A percentile compares a stretch with the other conserved stretches of the same genome.
Evolutionary conservation across 2,113 vertebrate species (phyloP).

Genomic region (Pterophyllum scalare): DNA sequence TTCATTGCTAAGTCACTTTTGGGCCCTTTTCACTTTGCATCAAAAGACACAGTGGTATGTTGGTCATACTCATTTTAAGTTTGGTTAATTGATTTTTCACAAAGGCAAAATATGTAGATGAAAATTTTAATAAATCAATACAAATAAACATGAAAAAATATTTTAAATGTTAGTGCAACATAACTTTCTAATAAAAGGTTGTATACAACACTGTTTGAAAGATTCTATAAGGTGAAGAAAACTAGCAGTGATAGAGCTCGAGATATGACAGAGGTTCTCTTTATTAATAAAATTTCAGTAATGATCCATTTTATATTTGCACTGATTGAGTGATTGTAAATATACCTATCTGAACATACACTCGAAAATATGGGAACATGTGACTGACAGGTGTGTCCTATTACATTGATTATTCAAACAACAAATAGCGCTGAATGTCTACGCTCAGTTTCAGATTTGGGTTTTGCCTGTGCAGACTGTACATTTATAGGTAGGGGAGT

Average conservation of each 20-base stretch:
- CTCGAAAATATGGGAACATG: too few species aligned
- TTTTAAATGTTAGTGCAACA: background rate
- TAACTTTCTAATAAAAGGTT: background rate
- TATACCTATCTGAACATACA: too few species aligned
- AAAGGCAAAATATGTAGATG: constrained; percentile 13
- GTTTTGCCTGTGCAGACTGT: too few species aligned
- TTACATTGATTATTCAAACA: too few species aligned
- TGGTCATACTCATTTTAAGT: constrained; percentile 51
- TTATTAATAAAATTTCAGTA: background rate
- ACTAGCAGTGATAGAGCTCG: background rate
- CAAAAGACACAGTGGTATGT: background rate
- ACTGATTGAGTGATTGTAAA: background rate
- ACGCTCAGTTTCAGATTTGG: too few species aligned
- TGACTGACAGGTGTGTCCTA: too few species aligned
- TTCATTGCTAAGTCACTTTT: background rate
- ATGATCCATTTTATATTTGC: background rate
- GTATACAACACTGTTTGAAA: background rate
- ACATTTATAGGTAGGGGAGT: too few species aligned
- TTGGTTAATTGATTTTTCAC: constrained; percentile 40
- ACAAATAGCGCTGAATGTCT: too few species aligned
- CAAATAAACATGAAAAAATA: background rate
- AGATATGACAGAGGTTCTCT: background rate
- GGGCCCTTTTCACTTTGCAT: constrained; percentile 9
- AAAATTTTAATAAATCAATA: background rate
- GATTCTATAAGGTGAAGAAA: background rate